A percentile compares a stretch with the other conserved stretches of the same genome.
These are phyloP conservation scores for Microcebus tavaratra DNA, from an alignment of 2,113 vertebrate genomes.

Conservation along the genomic window DNA sequence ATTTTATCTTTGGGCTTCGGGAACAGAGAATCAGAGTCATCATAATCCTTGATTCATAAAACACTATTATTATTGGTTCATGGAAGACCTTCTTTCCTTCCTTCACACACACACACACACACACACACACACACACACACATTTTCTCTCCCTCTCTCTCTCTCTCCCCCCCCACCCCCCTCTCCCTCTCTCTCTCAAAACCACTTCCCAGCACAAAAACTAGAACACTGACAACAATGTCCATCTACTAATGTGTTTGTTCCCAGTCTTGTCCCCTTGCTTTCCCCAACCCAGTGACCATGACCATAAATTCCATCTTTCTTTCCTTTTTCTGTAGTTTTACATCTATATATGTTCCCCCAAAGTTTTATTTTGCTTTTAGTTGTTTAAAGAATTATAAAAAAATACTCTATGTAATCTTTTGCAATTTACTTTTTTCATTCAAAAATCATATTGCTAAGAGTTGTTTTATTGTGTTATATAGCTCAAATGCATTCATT, in stretches of 20 bases:
- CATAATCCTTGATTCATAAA: constrained; percentile 17
- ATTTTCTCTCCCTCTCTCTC: too few species aligned
- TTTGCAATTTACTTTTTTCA: constrained; percentile 31
- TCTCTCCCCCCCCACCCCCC: too few species aligned
- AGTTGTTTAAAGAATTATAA: background rate
- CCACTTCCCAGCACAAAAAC: background rate
- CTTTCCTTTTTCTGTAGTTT: background rate
- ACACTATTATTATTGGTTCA: background rate
- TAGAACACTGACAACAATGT: background rate
- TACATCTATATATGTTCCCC: background rate
- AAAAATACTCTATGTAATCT: background rate
- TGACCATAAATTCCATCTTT: background rate
- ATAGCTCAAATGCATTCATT: background rate
- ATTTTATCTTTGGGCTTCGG: background rate
- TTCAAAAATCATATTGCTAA: background rate
- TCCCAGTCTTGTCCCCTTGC: background rate
- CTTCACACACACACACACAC: background rate
- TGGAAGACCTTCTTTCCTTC: background rate
- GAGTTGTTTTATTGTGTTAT: background rate
- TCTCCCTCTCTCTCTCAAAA: background rate
- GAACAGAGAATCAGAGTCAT: background rate
- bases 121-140: too few species aligned
- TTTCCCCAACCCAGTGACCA: background rate
- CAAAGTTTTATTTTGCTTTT: background rate
- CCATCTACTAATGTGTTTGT: background rate